A percentile compares a stretch with the other conserved stretches of the same genome.
Conservation (phyloP, 2,888 invertebrate species). For the Criorhina ranunculi region DNA sequence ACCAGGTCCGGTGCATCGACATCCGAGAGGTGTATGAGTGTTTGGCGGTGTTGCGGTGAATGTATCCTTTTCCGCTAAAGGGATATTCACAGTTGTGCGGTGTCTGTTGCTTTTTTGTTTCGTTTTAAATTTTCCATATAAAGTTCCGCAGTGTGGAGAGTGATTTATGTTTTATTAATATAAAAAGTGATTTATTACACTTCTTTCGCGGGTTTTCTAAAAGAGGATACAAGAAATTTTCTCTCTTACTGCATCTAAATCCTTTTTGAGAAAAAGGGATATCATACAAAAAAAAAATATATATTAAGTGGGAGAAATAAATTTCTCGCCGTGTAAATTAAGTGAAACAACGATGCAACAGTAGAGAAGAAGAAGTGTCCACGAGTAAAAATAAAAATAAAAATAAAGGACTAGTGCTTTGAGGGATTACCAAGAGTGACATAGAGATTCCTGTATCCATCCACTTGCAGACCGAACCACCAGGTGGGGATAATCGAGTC, state of each 20-base stretch:
- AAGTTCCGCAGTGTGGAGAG: constrained; percentile 72
- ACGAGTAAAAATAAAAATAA: constrained; percentile 4
- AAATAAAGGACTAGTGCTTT: constrained; percentile 26
- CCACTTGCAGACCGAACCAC: constrained; percentile 27
- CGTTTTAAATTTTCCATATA: constrained; percentile 76
- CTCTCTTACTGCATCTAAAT: constrained; percentile 23
- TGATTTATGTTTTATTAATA: constrained; percentile 83
- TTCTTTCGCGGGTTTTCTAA: constrained; percentile 50
- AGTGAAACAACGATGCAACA: constrained; percentile 66
- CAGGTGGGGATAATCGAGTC: constrained; percentile 46
- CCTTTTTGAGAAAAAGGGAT: constrained; percentile 24
- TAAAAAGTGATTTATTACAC: constrained; percentile 82
- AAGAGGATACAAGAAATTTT: constrained; percentile 50
- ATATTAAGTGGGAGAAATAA: constrained; percentile 15
- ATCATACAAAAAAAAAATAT: constrained; percentile 6
- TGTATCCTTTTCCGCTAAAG: constrained; percentile 58
- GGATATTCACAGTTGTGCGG: constrained; percentile 66
- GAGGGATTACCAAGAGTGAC: constrained; percentile 67
- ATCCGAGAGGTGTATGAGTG: constrained; percentile 35
- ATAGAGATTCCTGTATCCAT: constrained; percentile 51
- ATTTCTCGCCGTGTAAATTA: constrained; percentile 58
- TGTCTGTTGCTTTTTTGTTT: constrained; percentile 51
- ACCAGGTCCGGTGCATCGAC: constrained; percentile 53
- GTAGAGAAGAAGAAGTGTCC: constrained; percentile 14
- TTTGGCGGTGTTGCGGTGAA: constrained; percentile 39